A percentile compares a stretch with the other conserved stretches of the same genome.
These are phyloP conservation scores for Psix sp. DNA, from an alignment of 1,140 invertebrate species.

Conservation along the genomic window DNA sequence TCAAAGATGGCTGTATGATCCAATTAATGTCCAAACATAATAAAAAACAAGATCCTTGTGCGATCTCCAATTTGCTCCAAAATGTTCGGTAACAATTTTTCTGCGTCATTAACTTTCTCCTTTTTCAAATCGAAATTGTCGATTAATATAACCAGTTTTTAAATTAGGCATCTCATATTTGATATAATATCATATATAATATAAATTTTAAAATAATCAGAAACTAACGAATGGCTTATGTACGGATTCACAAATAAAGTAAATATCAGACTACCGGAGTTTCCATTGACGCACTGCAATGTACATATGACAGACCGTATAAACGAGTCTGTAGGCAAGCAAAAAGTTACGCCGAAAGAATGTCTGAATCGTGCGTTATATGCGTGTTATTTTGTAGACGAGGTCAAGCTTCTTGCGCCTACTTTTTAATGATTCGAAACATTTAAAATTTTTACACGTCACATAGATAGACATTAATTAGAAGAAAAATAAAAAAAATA, in stretches of 20 bases:
- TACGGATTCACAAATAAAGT: conserved; percentile 20
- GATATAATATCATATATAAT: no score
- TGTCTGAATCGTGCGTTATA: conserved; percentile 26
- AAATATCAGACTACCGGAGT: conserved; percentile 61
- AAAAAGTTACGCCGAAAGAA: conserved; percentile 19
- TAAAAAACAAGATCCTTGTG: no score
- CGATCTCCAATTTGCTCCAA: no score
- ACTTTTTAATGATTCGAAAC: neutral
- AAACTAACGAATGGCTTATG: no score
- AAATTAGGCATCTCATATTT: no score
- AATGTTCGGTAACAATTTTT: no score
- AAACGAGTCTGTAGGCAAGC: neutral
- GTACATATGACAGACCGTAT: conserved; percentile 5
- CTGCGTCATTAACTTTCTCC: no score
- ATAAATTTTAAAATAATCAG: no score
- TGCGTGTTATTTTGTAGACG: conserved; percentile 13
- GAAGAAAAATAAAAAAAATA: conserved; percentile 27
- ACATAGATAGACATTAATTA: neutral
- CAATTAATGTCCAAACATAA: no score
- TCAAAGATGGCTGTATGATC: no score
- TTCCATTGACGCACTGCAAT: conserved; percentile 61
- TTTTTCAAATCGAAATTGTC: no score
- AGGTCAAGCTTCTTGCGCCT: neutral
- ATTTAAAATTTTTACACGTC: conserved; percentile 24
- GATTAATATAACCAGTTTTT: no score